A percentile compares a stretch with the other conserved stretches of the same genome.
Evolutionary conservation across 2,113 vertebrate genomes (phyloP).

Genomic region (Mormoops blainvillei): DNA sequence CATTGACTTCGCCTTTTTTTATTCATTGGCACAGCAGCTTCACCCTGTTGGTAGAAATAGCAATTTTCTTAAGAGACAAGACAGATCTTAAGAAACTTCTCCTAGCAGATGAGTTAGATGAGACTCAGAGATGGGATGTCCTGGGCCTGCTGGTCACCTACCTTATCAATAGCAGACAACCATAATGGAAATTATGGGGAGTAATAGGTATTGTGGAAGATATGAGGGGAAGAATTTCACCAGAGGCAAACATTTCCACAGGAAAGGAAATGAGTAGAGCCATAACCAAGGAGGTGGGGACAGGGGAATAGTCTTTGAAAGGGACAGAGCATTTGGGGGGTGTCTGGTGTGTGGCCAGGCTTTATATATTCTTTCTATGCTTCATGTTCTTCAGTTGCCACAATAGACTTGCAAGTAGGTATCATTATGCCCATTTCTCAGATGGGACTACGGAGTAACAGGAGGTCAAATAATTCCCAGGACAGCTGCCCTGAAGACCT

Average conservation of each 20-base stretch:
- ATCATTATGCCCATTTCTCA: neutral
- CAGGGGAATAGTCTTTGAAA: neutral
- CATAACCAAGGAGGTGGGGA: neutral
- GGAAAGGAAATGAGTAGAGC: neutral
- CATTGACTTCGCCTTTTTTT: neutral
- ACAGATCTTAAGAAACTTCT: neutral
- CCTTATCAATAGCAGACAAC: neutral
- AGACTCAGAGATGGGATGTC: neutral
- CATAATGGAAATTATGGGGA: rapidly evolving
- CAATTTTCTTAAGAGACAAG: neutral
- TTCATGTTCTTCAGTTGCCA: neutral
- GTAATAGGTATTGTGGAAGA: neutral
- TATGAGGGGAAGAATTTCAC: neutral
- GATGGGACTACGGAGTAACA: neutral
- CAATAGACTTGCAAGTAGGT: neutral
- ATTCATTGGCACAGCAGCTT: neutral
- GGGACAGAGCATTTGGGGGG: neutral
- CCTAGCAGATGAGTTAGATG: neutral
- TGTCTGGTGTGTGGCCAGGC: neutral
- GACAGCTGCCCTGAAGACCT: neutral
- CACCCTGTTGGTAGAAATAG: neutral
- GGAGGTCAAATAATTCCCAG: neutral
- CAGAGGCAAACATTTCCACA: neutral
- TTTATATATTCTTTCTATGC: neutral
- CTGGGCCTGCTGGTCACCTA: neutral